Evolutionary conservation across 2,888 invertebrate species (phyloP).

Genomic region (Volucella bombylans): DNA sequence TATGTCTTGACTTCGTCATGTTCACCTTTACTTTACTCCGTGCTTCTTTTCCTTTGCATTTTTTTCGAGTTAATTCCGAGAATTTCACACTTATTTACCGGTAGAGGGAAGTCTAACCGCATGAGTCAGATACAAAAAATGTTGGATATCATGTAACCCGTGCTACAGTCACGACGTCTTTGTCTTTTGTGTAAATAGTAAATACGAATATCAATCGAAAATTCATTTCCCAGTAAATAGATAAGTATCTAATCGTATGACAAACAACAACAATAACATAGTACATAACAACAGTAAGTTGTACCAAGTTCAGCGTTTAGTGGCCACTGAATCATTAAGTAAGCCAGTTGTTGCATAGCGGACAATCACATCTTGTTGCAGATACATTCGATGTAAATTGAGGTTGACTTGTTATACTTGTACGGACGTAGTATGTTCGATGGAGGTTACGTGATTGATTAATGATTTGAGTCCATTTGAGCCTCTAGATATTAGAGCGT

Average conservation of each 20-base stretch:
- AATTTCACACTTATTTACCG: constrained; percentile 45
- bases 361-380: no score
- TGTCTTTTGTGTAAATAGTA: constrained; percentile 37
- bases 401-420: no score
- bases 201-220: constrained; percentile 40
- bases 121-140: constrained; percentile 53
- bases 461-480: no score
- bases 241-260: constrained; percentile 27
- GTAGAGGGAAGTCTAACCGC: constrained; percentile 55
- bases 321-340: not conserved
- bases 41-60: constrained; percentile 43
- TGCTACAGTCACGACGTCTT: constrained; percentile 54
- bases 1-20: constrained; percentile 17
- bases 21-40: constrained; percentile 28
- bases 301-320: constrained; percentile 32
- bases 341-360: no score
- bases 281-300: constrained; percentile 1
- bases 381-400: no score
- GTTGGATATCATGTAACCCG: constrained; percentile 32
- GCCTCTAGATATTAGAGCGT: no score
- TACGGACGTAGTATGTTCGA: no score
- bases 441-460: no score
- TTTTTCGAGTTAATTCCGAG: constrained; percentile 46
- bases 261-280: no score
- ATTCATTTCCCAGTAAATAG: constrained; percentile 43